phyloP scores from a whole-genome alignment of 2,888 invertebrate species.

The Prosopocoilus inquinatus region DNA sequence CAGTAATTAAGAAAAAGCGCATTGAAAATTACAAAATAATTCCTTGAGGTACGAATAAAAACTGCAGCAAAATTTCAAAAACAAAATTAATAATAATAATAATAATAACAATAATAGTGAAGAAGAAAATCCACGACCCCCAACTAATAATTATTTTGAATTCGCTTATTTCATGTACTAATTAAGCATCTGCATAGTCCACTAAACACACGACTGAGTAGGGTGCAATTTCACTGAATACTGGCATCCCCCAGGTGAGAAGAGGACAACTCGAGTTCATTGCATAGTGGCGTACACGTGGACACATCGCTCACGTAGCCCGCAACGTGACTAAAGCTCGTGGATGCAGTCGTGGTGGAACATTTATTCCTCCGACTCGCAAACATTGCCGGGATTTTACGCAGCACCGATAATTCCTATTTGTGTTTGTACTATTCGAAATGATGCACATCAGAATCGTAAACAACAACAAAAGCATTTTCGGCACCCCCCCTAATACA shows the following conservation, averaged over 20 bases:
- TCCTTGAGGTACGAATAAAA: too few relatives aligned
- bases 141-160: constrained; percentile 31
- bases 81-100: constrained; percentile 17
- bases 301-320: constrained; percentile 42
- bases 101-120: constrained; percentile 17
- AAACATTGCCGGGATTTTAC: constrained; percentile 10
- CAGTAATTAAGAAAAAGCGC: background rate
- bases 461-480: too few relatives aligned
- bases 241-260: constrained; percentile 40
- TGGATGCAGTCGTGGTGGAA: constrained; percentile 44
- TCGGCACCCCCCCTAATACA: too few relatives aligned
- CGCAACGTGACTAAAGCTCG: constrained; percentile 50
- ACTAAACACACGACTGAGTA: constrained; percentile 37
- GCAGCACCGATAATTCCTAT: background rate
- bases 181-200: background rate
- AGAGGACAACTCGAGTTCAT: constrained; percentile 47
- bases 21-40: too few relatives aligned
- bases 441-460: too few relatives aligned
- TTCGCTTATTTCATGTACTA: background rate
- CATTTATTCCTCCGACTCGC: constrained; percentile 9
- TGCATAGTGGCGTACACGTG: constrained; percentile 52
- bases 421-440: too few relatives aligned
- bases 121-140: constrained; percentile 47
- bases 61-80: too few relatives aligned
- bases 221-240: constrained; percentile 48